These are phyloP conservation scores for Dasyurus viverrinus DNA, from an alignment of 2,113 vertebrate species.

Conservation along the genomic window DNA sequence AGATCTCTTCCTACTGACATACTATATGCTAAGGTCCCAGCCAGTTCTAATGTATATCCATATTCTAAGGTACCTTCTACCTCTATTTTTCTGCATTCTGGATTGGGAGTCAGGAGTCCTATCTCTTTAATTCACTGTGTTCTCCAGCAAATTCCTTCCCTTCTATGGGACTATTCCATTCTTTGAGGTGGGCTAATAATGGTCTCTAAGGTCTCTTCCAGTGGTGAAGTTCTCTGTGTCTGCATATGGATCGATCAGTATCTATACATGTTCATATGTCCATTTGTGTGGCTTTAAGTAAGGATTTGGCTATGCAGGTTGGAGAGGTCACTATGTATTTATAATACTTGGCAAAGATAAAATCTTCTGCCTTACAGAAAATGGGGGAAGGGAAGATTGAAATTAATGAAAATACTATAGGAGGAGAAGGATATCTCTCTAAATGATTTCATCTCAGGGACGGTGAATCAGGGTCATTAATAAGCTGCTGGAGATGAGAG, in stretches of 20 bases:
- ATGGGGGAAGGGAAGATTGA: neutral
- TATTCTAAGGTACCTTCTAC: conserved; percentile 18
- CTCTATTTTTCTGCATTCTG: neutral
- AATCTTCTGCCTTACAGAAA: neutral
- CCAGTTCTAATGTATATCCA: neutral
- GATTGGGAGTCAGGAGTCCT: neutral
- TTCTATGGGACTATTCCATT: neutral
- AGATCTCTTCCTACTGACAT: neutral
- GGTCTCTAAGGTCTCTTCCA: neutral
- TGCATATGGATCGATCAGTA: neutral
- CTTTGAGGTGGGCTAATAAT: neutral
- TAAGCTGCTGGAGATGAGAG: neutral
- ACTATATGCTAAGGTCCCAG: neutral
- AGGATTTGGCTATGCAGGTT: neutral
- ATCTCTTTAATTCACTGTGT: neutral
- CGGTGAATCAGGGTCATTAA: neutral
- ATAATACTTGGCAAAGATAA: neutral
- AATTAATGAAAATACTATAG: neutral
- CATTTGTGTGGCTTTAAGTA: neutral
- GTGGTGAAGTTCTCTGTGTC: neutral
- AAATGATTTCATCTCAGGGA: neutral
- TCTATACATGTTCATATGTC: neutral
- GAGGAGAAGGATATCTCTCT: neutral
- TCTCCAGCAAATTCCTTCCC: neutral
- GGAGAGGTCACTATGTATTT: neutral